Percentiles rank a stretch among this genome's conserved stretches.
phyloP scores from a whole-genome alignment of 2,113 vertebrate species.

The Sinocyclocheilus rhinocerous region DNA sequence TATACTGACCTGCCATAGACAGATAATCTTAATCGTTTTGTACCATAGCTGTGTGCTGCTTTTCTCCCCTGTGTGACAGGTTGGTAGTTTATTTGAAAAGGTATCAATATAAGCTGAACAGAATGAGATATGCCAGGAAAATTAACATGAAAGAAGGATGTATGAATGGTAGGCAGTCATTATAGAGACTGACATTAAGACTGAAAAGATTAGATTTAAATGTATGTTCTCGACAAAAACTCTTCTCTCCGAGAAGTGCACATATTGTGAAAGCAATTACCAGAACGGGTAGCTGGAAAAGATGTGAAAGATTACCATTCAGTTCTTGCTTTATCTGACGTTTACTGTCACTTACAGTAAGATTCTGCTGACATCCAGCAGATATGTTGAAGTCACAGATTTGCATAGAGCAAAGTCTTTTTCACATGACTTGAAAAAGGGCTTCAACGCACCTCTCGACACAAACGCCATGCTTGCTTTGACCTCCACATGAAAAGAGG shows the following conservation, averaged over 20 bases:
- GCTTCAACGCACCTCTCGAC: not conserved
- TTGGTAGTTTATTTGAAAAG: conserved; percentile 7
- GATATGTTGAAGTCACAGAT: not conserved
- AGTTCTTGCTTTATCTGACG: not conserved
- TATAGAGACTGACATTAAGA: conserved; percentile 27
- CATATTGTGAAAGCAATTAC: not conserved
- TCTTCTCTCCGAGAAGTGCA: not conserved
- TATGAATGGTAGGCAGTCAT: conserved; percentile 4
- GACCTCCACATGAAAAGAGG: not conserved
- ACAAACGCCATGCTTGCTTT: not conserved
- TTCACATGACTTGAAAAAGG: not conserved
- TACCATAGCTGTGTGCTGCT: not conserved
- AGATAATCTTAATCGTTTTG: not conserved
- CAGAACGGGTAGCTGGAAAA: not conserved
- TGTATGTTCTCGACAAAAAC: not conserved
- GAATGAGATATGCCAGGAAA: conserved; percentile 20
- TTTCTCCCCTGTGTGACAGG: conserved; percentile 9
- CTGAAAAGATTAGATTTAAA: not conserved
- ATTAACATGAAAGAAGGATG: not conserved
- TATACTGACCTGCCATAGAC: not conserved
- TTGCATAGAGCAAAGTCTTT: not conserved
- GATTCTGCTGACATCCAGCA: conserved; percentile 7
- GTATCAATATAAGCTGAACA: not conserved
- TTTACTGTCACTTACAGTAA: conserved; percentile 4
- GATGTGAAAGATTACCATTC: not conserved